Evolutionary conservation across 1,140 invertebrate species (phyloP).

Genomic region (Anthonomus grandis): DNA sequence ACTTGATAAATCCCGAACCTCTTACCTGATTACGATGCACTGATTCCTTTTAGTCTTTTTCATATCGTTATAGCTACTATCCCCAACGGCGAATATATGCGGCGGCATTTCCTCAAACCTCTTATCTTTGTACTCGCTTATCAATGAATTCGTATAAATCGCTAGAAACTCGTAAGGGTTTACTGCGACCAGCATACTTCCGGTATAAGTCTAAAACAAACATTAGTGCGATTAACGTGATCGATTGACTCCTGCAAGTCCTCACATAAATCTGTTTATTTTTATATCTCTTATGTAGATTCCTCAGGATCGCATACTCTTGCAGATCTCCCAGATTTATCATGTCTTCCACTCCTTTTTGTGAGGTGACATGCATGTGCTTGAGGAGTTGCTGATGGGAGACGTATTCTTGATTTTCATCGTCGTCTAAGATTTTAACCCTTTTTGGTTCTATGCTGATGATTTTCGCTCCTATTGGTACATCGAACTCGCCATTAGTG

Average conservation of each 20-base stretch:
- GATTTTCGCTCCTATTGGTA: constrained; percentile 79
- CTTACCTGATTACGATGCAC: constrained; percentile 84
- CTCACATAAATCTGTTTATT: constrained; percentile 88
- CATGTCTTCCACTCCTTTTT: constrained; percentile 90
- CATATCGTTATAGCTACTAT: constrained; percentile 82
- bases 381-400: constrained; percentile 62
- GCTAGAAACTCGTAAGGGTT: constrained; percentile 91
- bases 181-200: constrained; percentile 87
- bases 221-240: no score
- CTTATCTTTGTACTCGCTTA: constrained; percentile 74
- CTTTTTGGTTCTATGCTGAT: constrained; percentile 73
- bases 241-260: constrained; percentile 30
- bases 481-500: constrained; percentile 69
- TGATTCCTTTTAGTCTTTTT: constrained; percentile 74
- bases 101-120: constrained; percentile 84
- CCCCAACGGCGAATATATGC: constrained; percentile 92
- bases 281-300: constrained; percentile 87
- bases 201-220: constrained; percentile 81
- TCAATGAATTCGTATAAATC: constrained; percentile 86
- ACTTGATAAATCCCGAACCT: no score
- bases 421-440: constrained; percentile 75
- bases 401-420: constrained; percentile 63
- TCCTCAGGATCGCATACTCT: constrained; percentile 88
- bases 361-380: constrained; percentile 81
- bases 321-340: constrained; percentile 88